phyloP scores from a whole-genome alignment of 2,888 invertebrate genomes.

The Didymodactylos carnosus region DNA sequence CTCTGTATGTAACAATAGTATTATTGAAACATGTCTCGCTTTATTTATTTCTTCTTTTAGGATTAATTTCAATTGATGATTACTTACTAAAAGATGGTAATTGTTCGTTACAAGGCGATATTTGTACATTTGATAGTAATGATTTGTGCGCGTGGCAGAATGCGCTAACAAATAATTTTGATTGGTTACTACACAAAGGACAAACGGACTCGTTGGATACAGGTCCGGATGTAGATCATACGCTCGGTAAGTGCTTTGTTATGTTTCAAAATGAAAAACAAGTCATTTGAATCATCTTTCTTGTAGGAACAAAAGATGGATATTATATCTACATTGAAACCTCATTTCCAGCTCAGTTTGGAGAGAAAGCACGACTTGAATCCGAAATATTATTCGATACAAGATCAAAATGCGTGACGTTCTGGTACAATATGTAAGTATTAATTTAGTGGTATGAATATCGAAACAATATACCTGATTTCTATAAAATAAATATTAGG shows the following conservation, averaged over 20 bases:
- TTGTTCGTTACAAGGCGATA: not conserved
- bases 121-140: slow-evolving; percentile 18
- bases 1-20: too few relatives aligned
- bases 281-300: slow-evolving; percentile 20
- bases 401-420: not conserved
- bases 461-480: not conserved
- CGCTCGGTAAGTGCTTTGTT: slow-evolving; percentile 8
- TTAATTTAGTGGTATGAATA: not conserved
- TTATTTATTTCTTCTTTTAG: not conserved
- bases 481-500: too few relatives aligned
- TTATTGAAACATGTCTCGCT: not conserved
- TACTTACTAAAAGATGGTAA: not conserved
- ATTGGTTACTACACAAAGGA: slow-evolving; percentile 19
- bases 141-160: slow-evolving; percentile 10
- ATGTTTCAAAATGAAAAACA: not conserved
- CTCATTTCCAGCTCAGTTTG: slow-evolving; percentile 19
- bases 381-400: slow-evolving; percentile 7
- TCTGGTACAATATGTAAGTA: slow-evolving; percentile 14
- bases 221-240: slow-evolving; percentile 24
- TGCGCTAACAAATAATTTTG: slow-evolving; percentile 3
- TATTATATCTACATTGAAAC: slow-evolving; percentile 23
- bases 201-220: slow-evolving; percentile 20
- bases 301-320: slow-evolving; percentile 15
- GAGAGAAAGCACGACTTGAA: slow-evolving; percentile 22
- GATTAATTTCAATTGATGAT: not conserved